Conservation (phyloP, 1,140 invertebrate genomes). For the Drosophila novamexicana region DNA sequence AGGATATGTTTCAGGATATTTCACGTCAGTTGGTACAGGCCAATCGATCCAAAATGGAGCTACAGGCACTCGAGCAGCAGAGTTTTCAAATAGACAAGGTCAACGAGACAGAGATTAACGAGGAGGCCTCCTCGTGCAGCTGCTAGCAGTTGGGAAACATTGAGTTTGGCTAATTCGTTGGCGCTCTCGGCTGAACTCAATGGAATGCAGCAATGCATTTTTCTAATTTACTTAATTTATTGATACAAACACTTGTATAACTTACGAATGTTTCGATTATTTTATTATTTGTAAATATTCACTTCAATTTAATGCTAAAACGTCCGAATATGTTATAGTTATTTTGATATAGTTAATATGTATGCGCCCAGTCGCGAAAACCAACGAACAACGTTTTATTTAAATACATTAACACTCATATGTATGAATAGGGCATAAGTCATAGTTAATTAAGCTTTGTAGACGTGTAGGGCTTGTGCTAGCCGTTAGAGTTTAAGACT, state of each 20-base stretch:
- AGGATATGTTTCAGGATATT: slow-evolving; percentile 96
- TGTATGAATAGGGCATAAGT: slow-evolving; percentile 27
- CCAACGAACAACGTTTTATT: slow-evolving; percentile 48
- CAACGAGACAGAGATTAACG: slow-evolving; percentile 85
- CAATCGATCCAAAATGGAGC: slow-evolving; percentile 91
- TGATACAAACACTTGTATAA: slow-evolving; percentile 16
- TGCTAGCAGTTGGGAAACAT: slow-evolving; percentile 86
- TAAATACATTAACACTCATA: slow-evolving; percentile 30
- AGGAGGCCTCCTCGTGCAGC: slow-evolving; percentile 86
- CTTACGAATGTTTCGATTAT: slow-evolving; percentile 52
- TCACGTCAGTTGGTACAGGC: slow-evolving; percentile 91
- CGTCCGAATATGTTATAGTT: slow-evolving; percentile 55
- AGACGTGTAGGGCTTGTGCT: slow-evolving; percentile 17
- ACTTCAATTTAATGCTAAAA: slow-evolving; percentile 60
- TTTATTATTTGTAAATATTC: slow-evolving; percentile 72
- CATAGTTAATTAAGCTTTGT: slow-evolving; percentile 31
- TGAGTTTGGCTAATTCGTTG: slow-evolving; percentile 74
- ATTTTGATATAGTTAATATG: slow-evolving; percentile 49
- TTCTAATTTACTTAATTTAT: slow-evolving; percentile 33
- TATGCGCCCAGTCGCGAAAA: slow-evolving; percentile 34
- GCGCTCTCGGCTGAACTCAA: slow-evolving; percentile 49
- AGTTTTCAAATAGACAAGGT: slow-evolving; percentile 90
- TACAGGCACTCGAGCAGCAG: slow-evolving; percentile 91
- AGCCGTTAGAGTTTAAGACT: slow-evolving; percentile 5
- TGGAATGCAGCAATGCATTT: slow-evolving; percentile 50